Conservation (phyloP, 2,113 vertebrate species). For the Morone saxatilis region DNA sequence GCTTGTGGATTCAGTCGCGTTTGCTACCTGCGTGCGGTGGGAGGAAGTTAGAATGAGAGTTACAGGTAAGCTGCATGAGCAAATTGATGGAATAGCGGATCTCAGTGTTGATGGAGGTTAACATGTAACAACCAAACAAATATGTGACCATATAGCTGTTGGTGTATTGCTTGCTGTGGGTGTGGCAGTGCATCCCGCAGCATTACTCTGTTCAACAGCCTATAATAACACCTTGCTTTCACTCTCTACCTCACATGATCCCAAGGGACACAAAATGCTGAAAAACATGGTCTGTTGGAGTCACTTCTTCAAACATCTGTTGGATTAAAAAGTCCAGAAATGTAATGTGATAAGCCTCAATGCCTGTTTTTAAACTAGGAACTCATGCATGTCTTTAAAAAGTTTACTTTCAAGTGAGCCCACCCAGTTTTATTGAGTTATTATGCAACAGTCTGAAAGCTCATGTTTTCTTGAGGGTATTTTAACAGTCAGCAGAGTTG, state of each 20-base stretch:
- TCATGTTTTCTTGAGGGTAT: neutral
- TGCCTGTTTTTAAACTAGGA: neutral
- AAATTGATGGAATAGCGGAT: neutral
- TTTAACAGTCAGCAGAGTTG: neutral
- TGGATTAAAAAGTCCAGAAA: neutral
- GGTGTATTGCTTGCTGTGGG: neutral
- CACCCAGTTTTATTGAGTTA: neutral
- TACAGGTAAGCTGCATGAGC: conserved; percentile 73
- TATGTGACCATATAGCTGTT: no score
- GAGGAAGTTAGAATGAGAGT: conserved; percentile 79
- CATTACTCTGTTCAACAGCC: neutral
- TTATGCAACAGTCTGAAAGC: conserved; percentile 3
- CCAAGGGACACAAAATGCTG: neutral
- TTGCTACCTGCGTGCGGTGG: conserved; percentile 58
- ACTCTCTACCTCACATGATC: neutral
- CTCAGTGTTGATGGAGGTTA: neutral
- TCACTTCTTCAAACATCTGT: neutral
- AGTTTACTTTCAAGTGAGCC: neutral
- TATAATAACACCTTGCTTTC: neutral
- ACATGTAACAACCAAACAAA: neutral
- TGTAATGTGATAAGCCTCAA: neutral
- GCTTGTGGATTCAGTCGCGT: conserved; percentile 38
- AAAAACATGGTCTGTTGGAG: neutral
- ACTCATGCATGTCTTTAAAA: neutral
- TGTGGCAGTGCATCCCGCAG: conserved; percentile 1